These are phyloP conservation scores for Kuschelorhynchus macadamiae DNA, from an alignment of 2,888 invertebrate species.

Conservation along the genomic window DNA sequence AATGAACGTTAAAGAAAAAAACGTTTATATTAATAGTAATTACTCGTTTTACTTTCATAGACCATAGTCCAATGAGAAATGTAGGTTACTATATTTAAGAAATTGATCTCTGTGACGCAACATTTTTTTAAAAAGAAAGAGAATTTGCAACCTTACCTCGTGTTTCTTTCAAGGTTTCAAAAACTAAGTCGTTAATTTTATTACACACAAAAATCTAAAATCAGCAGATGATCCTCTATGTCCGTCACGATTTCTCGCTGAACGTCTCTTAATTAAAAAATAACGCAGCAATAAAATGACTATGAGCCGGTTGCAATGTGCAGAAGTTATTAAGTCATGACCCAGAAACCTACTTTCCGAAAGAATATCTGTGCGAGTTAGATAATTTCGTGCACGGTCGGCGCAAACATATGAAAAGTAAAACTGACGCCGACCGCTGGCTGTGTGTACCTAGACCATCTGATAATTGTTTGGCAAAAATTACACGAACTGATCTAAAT, in stretches of 20 bases:
- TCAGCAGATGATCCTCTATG: no score
- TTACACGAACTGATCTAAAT: background rate
- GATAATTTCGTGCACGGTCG: constrained; percentile 47
- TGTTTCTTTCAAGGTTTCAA: no score
- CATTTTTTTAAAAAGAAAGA: no score
- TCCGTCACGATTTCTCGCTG: background rate
- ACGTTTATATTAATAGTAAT: no score
- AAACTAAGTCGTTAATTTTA: no score
- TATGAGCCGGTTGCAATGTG: constrained; percentile 34
- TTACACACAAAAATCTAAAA: no score
- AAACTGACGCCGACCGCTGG: constrained; percentile 15
- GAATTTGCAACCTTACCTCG: no score
- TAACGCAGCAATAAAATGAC: constrained; percentile 28
- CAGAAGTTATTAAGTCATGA: constrained; percentile 51
- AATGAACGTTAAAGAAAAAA: no score
- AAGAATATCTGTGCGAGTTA: constrained; percentile 49
- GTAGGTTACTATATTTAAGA: no score
- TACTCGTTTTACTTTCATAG: no score
- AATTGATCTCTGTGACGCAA: no score
- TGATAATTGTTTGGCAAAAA: background rate
- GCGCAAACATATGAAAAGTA: constrained; percentile 37
- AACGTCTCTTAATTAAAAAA: constrained; percentile 24
- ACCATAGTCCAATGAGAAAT: no score
- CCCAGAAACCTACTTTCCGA: constrained; percentile 48
- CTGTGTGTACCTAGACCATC: background rate